Evolutionary conservation across 30 jellyfish, hydroid and myxozoan species (phyloP), one percentile per base, ranked within the genome.

Genomic region (Mastigias papua): DNA sequence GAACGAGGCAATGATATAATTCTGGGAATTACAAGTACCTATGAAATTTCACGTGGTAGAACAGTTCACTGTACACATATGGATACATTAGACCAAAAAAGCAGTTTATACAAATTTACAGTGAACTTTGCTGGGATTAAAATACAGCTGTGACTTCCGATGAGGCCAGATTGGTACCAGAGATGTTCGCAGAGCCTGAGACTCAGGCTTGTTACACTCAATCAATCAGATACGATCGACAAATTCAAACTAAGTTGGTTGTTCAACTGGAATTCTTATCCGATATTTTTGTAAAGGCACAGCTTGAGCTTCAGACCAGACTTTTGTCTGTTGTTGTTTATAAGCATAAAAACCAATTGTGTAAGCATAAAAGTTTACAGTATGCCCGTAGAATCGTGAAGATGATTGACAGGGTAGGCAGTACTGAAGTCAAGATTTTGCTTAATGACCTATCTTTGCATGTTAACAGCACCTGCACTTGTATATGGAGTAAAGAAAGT

Each of bases 301-400:
- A 63, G 74, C 74, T 63, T 19, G 74, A 63, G 7, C 3, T 17
- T 1, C 74, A 63, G 19, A 63, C 21, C 20, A 63, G 23, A 63
- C 74, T 63, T 11, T 26, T 63, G 1, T 63, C 74, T 2, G 42
- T n/a, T 63, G 42, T 79, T 35, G 31, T 79, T n/a, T 79, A 79
- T 51, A 79, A 79, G 34, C 90, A 79, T 28, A 34, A 42, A 11
- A 79, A 79, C 48, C 90, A 79, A 66, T 62, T 79, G 16, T 81
- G 90, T 51, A 65, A 66, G 46, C 37, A 61, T 46, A 79, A 79
- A 64, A 54, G 81, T 22, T 29, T 79, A 10, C 90, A 79, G 30
- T 79, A 64, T 79, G 90, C 90, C 1, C 62, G 29, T 31, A 79
- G 54, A 66, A 29, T 79, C 48, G 16, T 30, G 20, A 79, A 62